phyloP scores from a whole-genome alignment of 2,888 invertebrate species.

The Chromoteleia sp. region DNA sequence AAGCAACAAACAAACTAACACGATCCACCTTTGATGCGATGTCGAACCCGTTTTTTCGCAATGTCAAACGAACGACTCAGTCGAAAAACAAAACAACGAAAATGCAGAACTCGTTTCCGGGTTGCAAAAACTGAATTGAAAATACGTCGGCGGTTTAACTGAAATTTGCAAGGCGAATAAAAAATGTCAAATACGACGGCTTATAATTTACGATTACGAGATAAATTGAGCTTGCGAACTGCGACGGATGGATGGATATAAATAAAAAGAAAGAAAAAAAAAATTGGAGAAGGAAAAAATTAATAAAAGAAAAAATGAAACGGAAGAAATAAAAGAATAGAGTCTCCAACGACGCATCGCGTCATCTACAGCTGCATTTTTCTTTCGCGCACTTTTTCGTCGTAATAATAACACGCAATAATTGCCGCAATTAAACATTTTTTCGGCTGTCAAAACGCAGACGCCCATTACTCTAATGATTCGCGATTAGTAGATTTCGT shows the following conservation, averaged over 20 bases:
- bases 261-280: too few relatives aligned
- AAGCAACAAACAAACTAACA: constrained; percentile 36
- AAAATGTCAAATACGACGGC: constrained; percentile 47
- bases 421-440: constrained; percentile 37
- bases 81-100: constrained; percentile 56
- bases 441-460: constrained; percentile 19
- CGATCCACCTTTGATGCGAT: constrained; percentile 28
- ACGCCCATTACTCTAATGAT: constrained; percentile 23
- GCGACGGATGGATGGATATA: constrained; percentile 13
- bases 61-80: constrained; percentile 22
- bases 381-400: constrained; percentile 33
- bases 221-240: constrained; percentile 27
- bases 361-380: constrained; percentile 10
- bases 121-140: constrained; percentile 50
- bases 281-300: too few relatives aligned
- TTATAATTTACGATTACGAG: constrained; percentile 59
- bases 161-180: constrained; percentile 54
- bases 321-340: too few relatives aligned
- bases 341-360: constrained; percentile 42
- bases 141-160: constrained; percentile 55
- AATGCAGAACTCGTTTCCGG: constrained; percentile 43
- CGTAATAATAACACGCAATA: constrained; percentile 12
- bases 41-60: constrained; percentile 46
- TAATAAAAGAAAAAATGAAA: too few relatives aligned
- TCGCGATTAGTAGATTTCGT: constrained; percentile 14